Evolutionary conservation across 2,888 invertebrate species (phyloP), one percentile per base, ranked within the genome.

Genomic region (Leptinotarsa peninsularis): DNA sequence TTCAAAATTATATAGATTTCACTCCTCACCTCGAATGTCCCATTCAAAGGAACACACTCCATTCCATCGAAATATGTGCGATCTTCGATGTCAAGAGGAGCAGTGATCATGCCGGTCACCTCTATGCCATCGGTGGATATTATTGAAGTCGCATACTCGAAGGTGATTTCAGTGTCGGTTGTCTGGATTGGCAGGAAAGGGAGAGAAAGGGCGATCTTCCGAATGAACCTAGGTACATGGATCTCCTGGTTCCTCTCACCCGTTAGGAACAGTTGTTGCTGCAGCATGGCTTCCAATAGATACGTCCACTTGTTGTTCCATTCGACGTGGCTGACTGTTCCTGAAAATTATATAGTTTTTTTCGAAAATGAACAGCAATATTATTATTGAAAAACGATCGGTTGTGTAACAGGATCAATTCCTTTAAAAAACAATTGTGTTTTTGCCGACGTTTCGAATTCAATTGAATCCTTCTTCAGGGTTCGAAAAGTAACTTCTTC

Each of bases 221-320:
- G 90, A 52, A 93, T 90, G 54, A 90, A 87, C 18, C 91, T 91
- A 0, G 96, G 96, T 0, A 96, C 91, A 83, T 93, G 91, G 4
- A 96, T 90, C 4, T 93, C 91, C 43, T 94, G 91, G 0, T 93
- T 91, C 79, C 93, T 92, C 74, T 92, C 88, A 2, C 90, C 89
- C 15, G 82, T 90, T 43, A 92, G 91, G 43, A 96, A 86, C 68
- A 96, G 92, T 17, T 82, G 82, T 82, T 95, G 92, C 88, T 98
- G 97, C 17, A 98, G 90, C 93, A 98, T 94, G 52, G 94, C 94
- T 88, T 98, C 97, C 89, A 98, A 91, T 87, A 96, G 96, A 4
- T 95, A 91, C 10, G 95, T 93, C 96, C 97, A 98, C 88, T 96
- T 95, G 18, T 83, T 82, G 68, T 84, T 84, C 83, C 86, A 86